phyloP scores from a whole-genome alignment of 1,140 invertebrate species.

The Hypothenemus hampei region DNA sequence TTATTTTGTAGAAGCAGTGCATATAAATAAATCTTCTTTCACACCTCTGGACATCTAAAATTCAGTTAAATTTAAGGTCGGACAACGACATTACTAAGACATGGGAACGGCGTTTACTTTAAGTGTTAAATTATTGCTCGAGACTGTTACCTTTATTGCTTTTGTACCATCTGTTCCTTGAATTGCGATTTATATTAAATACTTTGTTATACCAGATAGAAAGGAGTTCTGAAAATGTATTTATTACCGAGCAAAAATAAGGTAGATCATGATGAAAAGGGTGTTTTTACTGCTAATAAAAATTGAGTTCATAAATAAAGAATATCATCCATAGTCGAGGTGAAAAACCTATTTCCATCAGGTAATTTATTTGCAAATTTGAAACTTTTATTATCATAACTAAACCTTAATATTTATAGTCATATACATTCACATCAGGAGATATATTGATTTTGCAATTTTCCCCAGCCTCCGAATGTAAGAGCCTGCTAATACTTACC shows the following conservation, averaged over 20 bases:
- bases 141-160: slow-evolving; percentile 5
- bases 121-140: slow-evolving; percentile 13
- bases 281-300: too few relatives aligned
- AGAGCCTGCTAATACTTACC: slow-evolving; percentile 13
- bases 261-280: too few relatives aligned
- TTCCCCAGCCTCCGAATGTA: slow-evolving; percentile 3
- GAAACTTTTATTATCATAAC: slow-evolving; percentile 5
- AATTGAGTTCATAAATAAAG: background rate
- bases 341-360: background rate
- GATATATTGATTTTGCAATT: slow-evolving; percentile 17
- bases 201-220: too few relatives aligned
- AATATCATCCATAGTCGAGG: background rate
- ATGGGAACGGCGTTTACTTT: slow-evolving; percentile 10
- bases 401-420: slow-evolving; percentile 14
- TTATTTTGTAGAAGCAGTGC: slow-evolving; percentile 2
- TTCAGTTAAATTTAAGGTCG: slow-evolving; percentile 9
- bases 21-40: slow-evolving; percentile 9
- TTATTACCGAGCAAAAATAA: too few relatives aligned
- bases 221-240: too few relatives aligned
- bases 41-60: background rate
- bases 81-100: slow-evolving; percentile 10
- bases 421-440: slow-evolving; percentile 14
- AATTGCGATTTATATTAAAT: slow-evolving; percentile 7
- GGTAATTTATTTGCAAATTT: slow-evolving; percentile 18
- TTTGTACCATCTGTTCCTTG: slow-evolving; percentile 9